These are phyloP conservation scores for Heliconius ismenius DNA, from an alignment of 2,888 invertebrate species.

Conservation along the genomic window DNA sequence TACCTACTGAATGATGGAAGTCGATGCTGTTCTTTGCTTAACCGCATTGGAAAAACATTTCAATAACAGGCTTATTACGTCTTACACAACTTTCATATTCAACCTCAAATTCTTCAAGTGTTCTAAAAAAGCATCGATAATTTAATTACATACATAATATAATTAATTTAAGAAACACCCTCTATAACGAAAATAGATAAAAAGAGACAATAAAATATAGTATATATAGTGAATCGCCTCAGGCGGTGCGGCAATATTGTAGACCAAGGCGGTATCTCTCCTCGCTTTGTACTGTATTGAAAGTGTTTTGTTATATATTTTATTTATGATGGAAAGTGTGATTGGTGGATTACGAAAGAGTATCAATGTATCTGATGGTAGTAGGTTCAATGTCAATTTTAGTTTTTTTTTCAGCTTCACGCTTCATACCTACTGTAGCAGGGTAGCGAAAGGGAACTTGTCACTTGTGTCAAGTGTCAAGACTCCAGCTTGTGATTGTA, in stretches of 20 bases:
- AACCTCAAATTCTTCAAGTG: neutral
- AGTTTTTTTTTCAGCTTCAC: neutral
- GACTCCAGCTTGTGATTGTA: too few species aligned
- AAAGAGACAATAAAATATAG: constrained; percentile 47
- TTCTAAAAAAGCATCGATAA: neutral
- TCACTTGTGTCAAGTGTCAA: too few species aligned
- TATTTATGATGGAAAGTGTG: neutral
- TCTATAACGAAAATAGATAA: constrained; percentile 44
- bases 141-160: neutral
- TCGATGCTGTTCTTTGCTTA: too few species aligned
- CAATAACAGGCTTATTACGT: too few species aligned
- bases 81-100: neutral
- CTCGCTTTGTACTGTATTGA: constrained; percentile 29
- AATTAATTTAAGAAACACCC: neutral
- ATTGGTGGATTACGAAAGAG: neutral
- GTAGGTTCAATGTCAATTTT: neutral
- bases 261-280: constrained; percentile 42
- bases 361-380: neutral
- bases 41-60: too few species aligned
- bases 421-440: neutral
- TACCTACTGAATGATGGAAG: too few species aligned
- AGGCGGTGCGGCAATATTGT: constrained; percentile 62
- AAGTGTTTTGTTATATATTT: constrained; percentile 24
- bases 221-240: constrained; percentile 51
- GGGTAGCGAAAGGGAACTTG: too few species aligned